A percentile compares a stretch with the other conserved stretches of the same genome.
phyloP scores from a whole-genome alignment of 2,113 vertebrate genomes.

The Pholis gunnellus region DNA sequence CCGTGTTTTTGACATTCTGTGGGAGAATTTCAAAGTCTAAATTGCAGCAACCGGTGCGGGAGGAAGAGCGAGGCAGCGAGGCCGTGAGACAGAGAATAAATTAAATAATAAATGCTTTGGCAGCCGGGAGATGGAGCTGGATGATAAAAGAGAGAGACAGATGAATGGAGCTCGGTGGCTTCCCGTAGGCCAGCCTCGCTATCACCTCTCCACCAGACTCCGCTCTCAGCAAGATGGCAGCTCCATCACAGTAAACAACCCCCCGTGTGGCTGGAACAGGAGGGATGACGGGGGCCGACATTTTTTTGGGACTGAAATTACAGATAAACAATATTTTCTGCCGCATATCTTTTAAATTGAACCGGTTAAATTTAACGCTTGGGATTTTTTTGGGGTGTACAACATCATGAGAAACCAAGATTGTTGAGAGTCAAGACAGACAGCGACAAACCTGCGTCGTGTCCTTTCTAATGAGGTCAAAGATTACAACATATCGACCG shows the following conservation, averaged over 20 bases:
- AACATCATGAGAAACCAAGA: not conserved
- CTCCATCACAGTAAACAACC: slow-evolving; percentile 47
- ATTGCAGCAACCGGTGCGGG: slow-evolving; percentile 3
- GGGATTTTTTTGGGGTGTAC: not conserved
- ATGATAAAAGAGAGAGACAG: slow-evolving; percentile 61
- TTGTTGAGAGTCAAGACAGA: not conserved
- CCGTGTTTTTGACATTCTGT: not conserved
- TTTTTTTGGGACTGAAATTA: not conserved
- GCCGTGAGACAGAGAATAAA: slow-evolving; percentile 23
- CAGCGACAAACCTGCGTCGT: not conserved
- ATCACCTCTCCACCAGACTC: slow-evolving; percentile 68
- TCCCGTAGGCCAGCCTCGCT: slow-evolving; percentile 57
- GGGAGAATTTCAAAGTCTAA: not conserved
- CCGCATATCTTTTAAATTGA: not conserved
- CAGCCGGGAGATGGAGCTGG: slow-evolving; percentile 52
- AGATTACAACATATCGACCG: not conserved
- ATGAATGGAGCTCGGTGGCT: slow-evolving; percentile 60
- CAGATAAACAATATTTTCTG: slow-evolving; percentile 10
- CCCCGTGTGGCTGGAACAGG: slow-evolving; percentile 10
- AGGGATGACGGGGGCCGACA: not conserved
- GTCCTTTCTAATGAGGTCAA: slow-evolving; percentile 15
- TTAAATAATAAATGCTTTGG: slow-evolving; percentile 58
- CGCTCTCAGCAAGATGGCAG: slow-evolving; percentile 66
- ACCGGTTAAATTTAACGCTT: not conserved
- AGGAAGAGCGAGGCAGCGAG: not conserved